Evolutionary conservation across 2,113 vertebrate species (phyloP).

Genomic region (Noturus placidus): DNA sequence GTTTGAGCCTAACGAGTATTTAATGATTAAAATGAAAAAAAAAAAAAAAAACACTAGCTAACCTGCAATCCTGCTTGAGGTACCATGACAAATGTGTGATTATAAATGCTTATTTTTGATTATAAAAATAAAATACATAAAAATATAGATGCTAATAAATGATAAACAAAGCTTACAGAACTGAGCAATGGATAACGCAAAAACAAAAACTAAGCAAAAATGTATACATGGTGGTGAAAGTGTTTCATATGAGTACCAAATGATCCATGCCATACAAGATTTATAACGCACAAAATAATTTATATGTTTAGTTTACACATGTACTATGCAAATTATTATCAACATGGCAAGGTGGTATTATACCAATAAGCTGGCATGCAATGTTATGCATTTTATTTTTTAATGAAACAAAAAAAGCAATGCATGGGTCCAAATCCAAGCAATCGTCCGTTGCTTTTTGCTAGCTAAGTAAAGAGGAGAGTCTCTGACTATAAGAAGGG

Average conservation of each 20-base stretch:
- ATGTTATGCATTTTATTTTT: not conserved
- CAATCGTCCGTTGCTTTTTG: constrained; percentile 1
- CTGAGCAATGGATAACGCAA: not conserved
- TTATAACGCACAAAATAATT: not conserved
- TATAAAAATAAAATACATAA: no score
- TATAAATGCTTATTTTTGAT: no score
- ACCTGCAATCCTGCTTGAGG: no score
- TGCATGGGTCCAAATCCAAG: constrained; percentile 12
- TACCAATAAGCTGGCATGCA: constrained; percentile 35
- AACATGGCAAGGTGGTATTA: constrained; percentile 4
- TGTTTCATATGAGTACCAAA: not conserved
- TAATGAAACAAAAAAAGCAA: constrained; percentile 22
- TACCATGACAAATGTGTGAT: no score
- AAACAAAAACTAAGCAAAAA: not conserved
- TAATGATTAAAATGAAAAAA: no score
- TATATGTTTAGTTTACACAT: not conserved
- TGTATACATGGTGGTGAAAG: not conserved
- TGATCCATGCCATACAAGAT: not conserved
- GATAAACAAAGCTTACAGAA: not conserved
- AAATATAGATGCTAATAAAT: constrained; percentile 2
- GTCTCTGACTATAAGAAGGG: not conserved
- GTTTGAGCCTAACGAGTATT: no score
- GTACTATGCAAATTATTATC: not conserved
- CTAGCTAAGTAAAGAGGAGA: not conserved
- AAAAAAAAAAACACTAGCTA: no score